These are phyloP conservation scores for Caenorhabditis drosophilae DNA, from an alignment of 2,888 invertebrate genomes.

Conservation along the genomic window DNA sequence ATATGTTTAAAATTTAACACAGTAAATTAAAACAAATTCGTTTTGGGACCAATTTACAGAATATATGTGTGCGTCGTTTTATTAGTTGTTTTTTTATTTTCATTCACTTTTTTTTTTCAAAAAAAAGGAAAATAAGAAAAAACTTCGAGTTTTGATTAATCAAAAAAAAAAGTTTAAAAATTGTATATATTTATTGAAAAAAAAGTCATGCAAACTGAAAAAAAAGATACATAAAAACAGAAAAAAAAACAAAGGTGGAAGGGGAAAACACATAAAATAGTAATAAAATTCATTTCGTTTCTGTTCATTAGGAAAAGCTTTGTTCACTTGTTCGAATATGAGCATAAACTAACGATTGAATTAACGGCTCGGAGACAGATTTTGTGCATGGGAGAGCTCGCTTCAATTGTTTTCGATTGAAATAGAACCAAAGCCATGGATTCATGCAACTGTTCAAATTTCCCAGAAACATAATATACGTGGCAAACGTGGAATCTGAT, in stretches of 20 bases:
- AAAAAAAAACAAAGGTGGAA: not conserved
- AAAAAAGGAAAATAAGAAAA: too few relatives aligned
- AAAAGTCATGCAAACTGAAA: not conserved
- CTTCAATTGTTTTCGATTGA: slow-evolving; percentile 69
- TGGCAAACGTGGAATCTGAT: slow-evolving; percentile 65
- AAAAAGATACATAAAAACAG: not conserved
- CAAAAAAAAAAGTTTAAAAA: too few relatives aligned
- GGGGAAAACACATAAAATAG: not conserved
- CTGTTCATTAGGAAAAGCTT: too few relatives aligned
- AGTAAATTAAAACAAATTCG: too few relatives aligned
- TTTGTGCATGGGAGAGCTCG: slow-evolving; percentile 39
- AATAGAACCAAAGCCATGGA: slow-evolving; percentile 74
- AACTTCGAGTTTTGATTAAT: too few relatives aligned
- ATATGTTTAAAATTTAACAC: too few relatives aligned
- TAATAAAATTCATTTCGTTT: not conserved
- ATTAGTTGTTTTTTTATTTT: too few relatives aligned
- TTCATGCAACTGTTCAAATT: slow-evolving; percentile 79
- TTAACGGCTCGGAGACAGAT: slow-evolving; percentile 24
- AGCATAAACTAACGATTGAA: slow-evolving; percentile 38
- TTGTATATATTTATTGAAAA: too few relatives aligned
- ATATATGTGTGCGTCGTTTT: too few relatives aligned
- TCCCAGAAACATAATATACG: slow-evolving; percentile 76
- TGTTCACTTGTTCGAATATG: slow-evolving; percentile 19
- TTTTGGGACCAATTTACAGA: too few relatives aligned
- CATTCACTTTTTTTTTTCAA: too few relatives aligned